Evolutionary conservation across 2,797 vertebrate genomes (phyloP), one percentile per base, ranked within the genome.

Genomic region (Myotis daubentonii): DNA sequence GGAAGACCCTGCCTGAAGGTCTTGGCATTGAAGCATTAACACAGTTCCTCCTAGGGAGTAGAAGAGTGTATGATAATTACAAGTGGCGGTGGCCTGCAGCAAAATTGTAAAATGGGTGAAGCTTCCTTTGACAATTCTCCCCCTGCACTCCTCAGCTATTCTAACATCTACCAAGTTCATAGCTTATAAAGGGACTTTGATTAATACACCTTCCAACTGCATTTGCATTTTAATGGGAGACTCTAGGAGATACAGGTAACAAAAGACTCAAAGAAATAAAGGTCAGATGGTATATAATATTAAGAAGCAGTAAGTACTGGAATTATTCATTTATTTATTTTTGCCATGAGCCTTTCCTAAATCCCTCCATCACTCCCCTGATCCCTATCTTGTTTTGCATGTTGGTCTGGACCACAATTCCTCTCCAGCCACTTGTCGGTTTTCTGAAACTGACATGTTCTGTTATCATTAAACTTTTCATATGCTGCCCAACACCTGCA

Each of bases 191-290:
- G 23, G 28, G 30, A 22, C 41, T 95, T 95, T 94, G 87, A 95
- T 94, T 96, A 96, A 96, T 83, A 81, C 7, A 90, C 47, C 36
- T 96, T 95, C 70, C 30, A 95, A 95, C 23, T 82, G 23, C 44
- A 96, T 90, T 97, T 96, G 57, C 92, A 96, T 96, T 93, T 96
- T 92, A 96, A 94, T 96, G 47, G 55, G 53, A 57, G 60, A 79
- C 36, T 86, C 60, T 51, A 66, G 71, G 53, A 94, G 33, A 93
- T 72, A 86, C 70, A 95, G 12, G 70, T 62, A 95, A 92, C 80
- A 87, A 80, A 94, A 86, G 70, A 92, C 78, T 83, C 12, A n/a
- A 79, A 88, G 75, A 95, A 93, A 91, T 38, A 70, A 88, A 83
- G 30, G 81, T 93, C n/a, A 89, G 92, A 68, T 83, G 16, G 19